Percentiles rank a stretch among this genome's conserved stretches.
These are phyloP conservation scores for Danionella cerebrum DNA, from an alignment of 2,113 vertebrate species.

Conservation along the genomic window DNA sequence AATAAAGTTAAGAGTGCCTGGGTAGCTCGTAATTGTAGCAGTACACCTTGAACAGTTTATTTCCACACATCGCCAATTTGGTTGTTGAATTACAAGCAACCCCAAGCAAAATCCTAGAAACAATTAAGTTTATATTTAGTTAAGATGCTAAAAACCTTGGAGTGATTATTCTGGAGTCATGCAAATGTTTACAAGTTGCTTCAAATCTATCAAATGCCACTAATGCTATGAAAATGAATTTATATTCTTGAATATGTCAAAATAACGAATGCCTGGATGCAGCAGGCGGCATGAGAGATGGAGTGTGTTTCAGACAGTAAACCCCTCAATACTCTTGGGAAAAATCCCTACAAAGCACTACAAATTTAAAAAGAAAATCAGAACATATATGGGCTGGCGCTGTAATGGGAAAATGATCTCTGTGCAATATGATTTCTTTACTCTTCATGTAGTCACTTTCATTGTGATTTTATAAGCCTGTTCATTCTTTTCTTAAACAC, in stretches of 20 bases:
- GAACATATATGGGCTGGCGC: constrained; percentile 60
- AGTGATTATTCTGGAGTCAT: background rate
- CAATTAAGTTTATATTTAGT: no score
- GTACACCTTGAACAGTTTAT: constrained; percentile 52
- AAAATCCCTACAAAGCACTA: no score
- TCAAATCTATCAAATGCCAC: background rate
- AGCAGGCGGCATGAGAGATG: constrained; percentile 49
- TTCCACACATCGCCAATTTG: constrained; percentile 45
- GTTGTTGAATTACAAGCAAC: constrained; percentile 35
- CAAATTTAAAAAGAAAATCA: constrained; percentile 58
- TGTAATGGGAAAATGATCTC: no score
- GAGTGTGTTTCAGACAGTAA: constrained; percentile 46
- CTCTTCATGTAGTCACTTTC: no score
- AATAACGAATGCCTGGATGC: constrained; percentile 42
- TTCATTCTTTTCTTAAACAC: no score
- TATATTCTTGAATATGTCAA: constrained; percentile 21
- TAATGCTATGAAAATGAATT: no score
- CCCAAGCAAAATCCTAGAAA: constrained; percentile 35
- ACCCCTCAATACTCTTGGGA: constrained; percentile 54
- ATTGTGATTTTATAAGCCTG: no score
- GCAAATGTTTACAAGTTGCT: background rate
- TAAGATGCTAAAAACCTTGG: background rate
- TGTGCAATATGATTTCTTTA: no score
- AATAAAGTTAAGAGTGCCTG: constrained; percentile 50
- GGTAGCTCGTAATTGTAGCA: constrained; percentile 55